A percentile compares a stretch with the other conserved stretches of the same genome.
These are phyloP conservation scores for Rhinophrynus dorsalis DNA, from an alignment of 2,797 vertebrate species.

Conservation along the genomic window DNA sequence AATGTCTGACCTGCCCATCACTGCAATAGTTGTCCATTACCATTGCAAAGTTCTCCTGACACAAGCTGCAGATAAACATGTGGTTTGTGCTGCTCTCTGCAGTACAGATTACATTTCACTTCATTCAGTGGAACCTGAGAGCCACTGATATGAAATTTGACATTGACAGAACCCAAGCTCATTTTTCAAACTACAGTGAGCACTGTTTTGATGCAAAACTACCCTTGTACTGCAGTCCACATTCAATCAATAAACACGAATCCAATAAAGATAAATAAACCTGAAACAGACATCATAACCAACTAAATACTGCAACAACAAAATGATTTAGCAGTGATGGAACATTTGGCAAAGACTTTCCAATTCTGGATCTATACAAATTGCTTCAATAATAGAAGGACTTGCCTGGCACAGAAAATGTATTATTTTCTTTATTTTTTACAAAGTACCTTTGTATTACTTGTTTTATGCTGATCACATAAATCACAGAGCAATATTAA, in stretches of 20 bases:
- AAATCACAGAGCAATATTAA: not conserved
- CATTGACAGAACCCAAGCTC: not conserved
- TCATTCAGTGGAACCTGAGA: not conserved
- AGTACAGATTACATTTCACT: not conserved
- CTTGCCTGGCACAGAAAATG: slow-evolving; percentile 37
- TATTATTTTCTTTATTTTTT: slow-evolving; percentile 25
- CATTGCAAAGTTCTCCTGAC: too few species aligned
- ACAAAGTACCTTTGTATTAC: slow-evolving; percentile 15
- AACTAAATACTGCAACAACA: slow-evolving; percentile 55
- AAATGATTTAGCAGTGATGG: slow-evolving; percentile 62
- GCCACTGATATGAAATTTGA: slow-evolving; percentile 7
- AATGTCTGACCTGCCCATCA: too few species aligned
- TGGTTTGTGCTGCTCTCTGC: not conserved
- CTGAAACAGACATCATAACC: slow-evolving; percentile 59
- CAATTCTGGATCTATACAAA: slow-evolving; percentile 49
- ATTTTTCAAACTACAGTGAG: slow-evolving; percentile 53
- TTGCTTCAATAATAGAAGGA: slow-evolving; percentile 55
- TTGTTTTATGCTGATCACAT: not conserved
- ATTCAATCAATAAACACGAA: slow-evolving; percentile 72
- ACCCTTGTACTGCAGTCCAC: slow-evolving; percentile 62
- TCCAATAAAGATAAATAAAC: slow-evolving; percentile 63
- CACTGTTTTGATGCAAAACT: slow-evolving; percentile 68
- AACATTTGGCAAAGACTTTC: slow-evolving; percentile 62
- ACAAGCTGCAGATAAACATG: not conserved
- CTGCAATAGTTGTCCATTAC: too few species aligned